Evolutionary conservation across 2,113 vertebrate genomes (phyloP).

Genomic region (Silurus asotus): DNA sequence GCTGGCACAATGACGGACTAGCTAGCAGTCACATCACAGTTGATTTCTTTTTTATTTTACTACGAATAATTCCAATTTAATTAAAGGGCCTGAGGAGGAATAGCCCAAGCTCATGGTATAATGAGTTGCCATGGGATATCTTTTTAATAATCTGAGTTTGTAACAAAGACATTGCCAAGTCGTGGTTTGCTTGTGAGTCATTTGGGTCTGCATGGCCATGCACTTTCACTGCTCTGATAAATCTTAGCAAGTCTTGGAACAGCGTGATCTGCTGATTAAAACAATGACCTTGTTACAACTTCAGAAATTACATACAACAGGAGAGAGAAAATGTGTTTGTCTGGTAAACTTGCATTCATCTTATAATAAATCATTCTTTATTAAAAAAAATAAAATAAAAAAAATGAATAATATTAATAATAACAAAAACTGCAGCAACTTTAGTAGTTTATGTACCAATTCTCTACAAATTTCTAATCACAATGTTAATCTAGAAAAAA

Average conservation of each 20-base stretch:
- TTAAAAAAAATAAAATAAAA: not conserved
- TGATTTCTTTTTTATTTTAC: slow-evolving; percentile 71
- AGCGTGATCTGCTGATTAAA: slow-evolving; percentile 68
- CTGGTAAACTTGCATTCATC: not conserved
- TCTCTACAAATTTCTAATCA: too few species aligned
- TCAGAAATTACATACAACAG: slow-evolving; percentile 63
- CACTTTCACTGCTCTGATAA: slow-evolving; percentile 62
- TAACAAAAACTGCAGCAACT: too few species aligned
- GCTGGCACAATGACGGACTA: slow-evolving; percentile 61
- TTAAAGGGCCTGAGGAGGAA: slow-evolving; percentile 72
- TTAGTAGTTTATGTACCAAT: too few species aligned
- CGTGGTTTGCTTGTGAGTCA: slow-evolving; percentile 64
- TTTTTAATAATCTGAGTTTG: slow-evolving; percentile 74
- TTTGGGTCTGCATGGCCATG: slow-evolving; percentile 48
- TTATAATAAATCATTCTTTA: not conserved
- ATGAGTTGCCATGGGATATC: slow-evolving; percentile 75
- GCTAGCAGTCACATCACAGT: slow-evolving; percentile 66
- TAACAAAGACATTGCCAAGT: slow-evolving; percentile 76
- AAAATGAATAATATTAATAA: too few species aligned
- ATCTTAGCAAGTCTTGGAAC: slow-evolving; percentile 66
- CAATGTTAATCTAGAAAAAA: too few species aligned
- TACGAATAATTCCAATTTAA: slow-evolving; percentile 76
- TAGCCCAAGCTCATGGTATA: slow-evolving; percentile 73
- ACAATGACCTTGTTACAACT: slow-evolving; percentile 66
- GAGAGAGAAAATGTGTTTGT: not conserved